Base-by-base conservation (phyloP, 2,888 invertebrate genomes). In the Drosophila setosimentum region DNA sequence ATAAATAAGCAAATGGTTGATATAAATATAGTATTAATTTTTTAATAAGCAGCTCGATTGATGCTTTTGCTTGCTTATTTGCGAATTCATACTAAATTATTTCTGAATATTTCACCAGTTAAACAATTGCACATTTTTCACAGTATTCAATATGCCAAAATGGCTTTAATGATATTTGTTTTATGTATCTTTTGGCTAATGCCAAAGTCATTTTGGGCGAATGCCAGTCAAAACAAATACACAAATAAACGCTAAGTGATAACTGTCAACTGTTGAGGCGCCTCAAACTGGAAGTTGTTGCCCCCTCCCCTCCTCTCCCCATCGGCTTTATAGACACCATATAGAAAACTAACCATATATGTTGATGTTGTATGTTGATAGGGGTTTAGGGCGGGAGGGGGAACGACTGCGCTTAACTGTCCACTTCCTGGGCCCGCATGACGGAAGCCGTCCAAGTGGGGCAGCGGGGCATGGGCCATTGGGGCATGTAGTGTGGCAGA, bases 401-500 rank as follows among this genome's bases (percentile, higher is more conserved):
- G 33, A 24, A 42, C 37, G 40, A 59, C 27, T 60, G 51, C 48
- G 68, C 87, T 88, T 90, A 89, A 89, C 89, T 90, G 89, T 90
- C 77, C 83, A 90, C 86, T 90, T 90, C 89, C 89, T 91, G 86
- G 63, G 66, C 87, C 85, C 87, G 83, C 87, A 91, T 87, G 76
- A 81, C 89, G 88, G 88, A 83, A 86, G 82, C 87, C 61, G 48
- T 33, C n/a, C 18, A 59, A 67, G 73, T 66, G 57, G 29, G 29
- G 21, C 57, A 57, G 35, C 58, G 45, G 42, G 61, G 21, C 18
- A 40, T 11, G 29, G 33, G 55, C 21, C 10, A 27, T 7, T 24
- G 61, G 40, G 49, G 30, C 57, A 33, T 32, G 50, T 40, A 24
- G 45, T 45, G 45, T 21, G 59, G 64, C 48, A 35, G 29, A 50